These are phyloP conservation scores for Spilosoma lubricipeda DNA, from an alignment of 2,888 invertebrate species.

Conservation along the genomic window DNA sequence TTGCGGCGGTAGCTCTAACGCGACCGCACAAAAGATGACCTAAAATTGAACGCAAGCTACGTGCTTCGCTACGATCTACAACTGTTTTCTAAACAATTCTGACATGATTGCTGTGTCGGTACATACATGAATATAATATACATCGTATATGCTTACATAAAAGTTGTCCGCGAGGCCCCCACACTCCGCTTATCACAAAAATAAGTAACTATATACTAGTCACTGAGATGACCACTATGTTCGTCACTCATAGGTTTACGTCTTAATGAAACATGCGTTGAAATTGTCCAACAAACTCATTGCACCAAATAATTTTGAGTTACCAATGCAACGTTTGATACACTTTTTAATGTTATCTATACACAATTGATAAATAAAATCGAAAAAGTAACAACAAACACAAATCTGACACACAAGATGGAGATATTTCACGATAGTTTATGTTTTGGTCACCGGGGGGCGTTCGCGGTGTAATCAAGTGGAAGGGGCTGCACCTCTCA, in stretches of 20 bases:
- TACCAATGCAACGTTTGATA: slow-evolving; percentile 58
- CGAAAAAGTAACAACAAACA: slow-evolving; percentile 85
- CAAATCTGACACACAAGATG: slow-evolving; percentile 89
- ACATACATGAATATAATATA: slow-evolving; percentile 64
- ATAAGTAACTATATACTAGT: slow-evolving; percentile 86
- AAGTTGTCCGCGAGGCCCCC: slow-evolving; percentile 80
- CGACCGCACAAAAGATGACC: slow-evolving; percentile 85
- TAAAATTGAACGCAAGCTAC: slow-evolving; percentile 83
- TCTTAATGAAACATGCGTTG: slow-evolving; percentile 59
- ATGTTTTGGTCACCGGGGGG: slow-evolving; percentile 76
- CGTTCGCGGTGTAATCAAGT: slow-evolving; percentile 79
- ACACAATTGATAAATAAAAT: slow-evolving; percentile 73
- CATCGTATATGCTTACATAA: slow-evolving; percentile 79
- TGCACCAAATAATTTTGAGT: slow-evolving; percentile 51
- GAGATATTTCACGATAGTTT: slow-evolving; percentile 87
- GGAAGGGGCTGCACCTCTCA: slow-evolving; percentile 67
- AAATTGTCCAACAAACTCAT: slow-evolving; percentile 55
- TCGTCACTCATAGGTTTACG: slow-evolving; percentile 80
- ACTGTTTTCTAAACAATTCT: slow-evolving; percentile 77
- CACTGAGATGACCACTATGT: slow-evolving; percentile 77
- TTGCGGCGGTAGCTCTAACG: slow-evolving; percentile 78
- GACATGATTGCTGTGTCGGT: slow-evolving; percentile 67
- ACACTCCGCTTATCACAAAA: slow-evolving; percentile 86
- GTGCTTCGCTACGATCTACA: slow-evolving; percentile 65
- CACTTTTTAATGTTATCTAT: slow-evolving; percentile 69